Percentiles rank a stretch among this genome's conserved stretches.
Conservation (phyloP, 2,797 vertebrate genomes). For the Helarctos malayanus region DNA sequence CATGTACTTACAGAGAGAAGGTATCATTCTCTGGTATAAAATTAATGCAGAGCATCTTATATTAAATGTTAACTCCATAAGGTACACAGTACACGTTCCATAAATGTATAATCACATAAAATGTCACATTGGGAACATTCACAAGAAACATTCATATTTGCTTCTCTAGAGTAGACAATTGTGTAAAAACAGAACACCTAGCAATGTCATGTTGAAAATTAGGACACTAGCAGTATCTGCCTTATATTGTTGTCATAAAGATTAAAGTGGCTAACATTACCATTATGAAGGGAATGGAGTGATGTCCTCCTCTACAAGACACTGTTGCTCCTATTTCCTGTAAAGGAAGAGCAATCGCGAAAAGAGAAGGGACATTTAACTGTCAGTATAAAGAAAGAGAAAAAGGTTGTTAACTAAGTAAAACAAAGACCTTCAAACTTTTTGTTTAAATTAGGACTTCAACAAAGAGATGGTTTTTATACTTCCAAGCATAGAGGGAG, state of each 20-base stretch:
- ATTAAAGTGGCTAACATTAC: neutral
- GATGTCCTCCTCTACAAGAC: neutral
- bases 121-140: neutral
- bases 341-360: neutral
- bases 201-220: neutral
- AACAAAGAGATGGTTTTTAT: neutral
- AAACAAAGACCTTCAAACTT: neutral
- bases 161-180: neutral
- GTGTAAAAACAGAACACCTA: neutral
- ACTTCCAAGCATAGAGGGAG: neutral
- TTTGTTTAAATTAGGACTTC: neutral
- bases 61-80: too few relatives aligned
- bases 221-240: fast-evolving
- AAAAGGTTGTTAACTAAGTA: neutral
- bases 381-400: neutral
- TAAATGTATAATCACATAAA: neutral
- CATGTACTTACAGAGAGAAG: neutral
- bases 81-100: neutral
- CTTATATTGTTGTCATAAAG: neutral
- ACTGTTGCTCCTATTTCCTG: fast-evolving
- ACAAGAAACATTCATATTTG: neutral
- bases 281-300: neutral
- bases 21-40: neutral
- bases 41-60: neutral
- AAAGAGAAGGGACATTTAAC: neutral